Percentiles rank a stretch among this genome's conserved stretches.
These are phyloP conservation scores for Brachypodius melanocephalos DNA, from an alignment of 2,113 vertebrate genomes.

Conservation along the genomic window DNA sequence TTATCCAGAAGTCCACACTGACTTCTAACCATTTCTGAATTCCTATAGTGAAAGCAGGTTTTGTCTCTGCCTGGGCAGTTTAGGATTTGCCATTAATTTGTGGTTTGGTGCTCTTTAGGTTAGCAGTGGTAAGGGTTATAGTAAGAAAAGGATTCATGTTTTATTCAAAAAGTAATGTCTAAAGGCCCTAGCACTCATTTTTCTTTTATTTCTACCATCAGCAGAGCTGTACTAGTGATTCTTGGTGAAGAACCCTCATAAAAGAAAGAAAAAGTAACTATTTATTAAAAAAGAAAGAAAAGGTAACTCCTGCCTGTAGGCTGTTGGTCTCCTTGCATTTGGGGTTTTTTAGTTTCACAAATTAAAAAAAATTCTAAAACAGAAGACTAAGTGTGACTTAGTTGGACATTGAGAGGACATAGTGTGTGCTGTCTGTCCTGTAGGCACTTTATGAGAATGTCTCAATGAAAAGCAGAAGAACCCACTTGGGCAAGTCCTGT, in stretches of 20 bases:
- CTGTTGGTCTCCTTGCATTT: neutral
- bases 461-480: neutral
- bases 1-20: neutral
- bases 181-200: neutral
- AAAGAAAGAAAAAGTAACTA: neutral
- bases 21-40: neutral
- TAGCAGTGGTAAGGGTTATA: neutral
- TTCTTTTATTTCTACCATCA: neutral
- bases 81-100: neutral
- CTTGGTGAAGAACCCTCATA: neutral
- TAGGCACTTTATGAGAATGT: neutral
- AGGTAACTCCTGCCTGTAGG: neutral
- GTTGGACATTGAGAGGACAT: neutral
- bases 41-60: neutral
- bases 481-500: neutral
- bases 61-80: neutral
- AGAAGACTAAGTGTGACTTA: neutral
- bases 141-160: neutral
- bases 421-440: neutral
- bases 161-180: neutral
- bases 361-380: neutral
- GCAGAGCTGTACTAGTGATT: neutral
- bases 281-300: neutral
- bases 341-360: neutral
- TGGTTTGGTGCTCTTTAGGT: neutral